These are phyloP conservation scores for Hyperoplus lanceolatus DNA, from an alignment of 2,797 vertebrate species.

Conservation along the genomic window DNA sequence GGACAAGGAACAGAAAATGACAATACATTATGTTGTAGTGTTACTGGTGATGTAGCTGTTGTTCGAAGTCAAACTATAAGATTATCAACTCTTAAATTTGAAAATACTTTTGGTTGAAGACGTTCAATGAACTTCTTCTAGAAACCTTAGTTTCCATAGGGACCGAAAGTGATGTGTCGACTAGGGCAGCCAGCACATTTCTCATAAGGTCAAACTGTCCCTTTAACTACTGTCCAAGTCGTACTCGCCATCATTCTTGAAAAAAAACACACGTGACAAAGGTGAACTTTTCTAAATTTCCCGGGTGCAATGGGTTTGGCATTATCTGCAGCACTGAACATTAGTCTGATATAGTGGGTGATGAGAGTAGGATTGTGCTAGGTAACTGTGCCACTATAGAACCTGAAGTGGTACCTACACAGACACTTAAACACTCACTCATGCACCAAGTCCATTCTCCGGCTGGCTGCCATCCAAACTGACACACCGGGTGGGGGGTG, in stretches of 20 bases:
- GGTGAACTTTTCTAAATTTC: neutral
- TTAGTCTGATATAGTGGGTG: conserved; percentile 27
- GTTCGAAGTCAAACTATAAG: neutral
- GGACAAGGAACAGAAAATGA: neutral
- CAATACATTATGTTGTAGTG: too few species aligned
- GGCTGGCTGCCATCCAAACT: conserved; percentile 63
- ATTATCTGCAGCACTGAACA: neutral
- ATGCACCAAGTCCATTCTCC: conserved; percentile 41
- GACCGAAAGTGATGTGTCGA: neutral
- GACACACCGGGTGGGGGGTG: conserved; percentile 43
- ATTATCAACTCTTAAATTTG: neutral
- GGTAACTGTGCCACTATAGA: conserved; percentile 27
- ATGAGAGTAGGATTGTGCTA: conserved; percentile 44
- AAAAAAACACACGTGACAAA: neutral
- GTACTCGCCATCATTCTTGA: neutral
- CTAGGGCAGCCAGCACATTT: neutral
- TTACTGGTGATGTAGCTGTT: neutral
- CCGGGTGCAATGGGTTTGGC: neutral
- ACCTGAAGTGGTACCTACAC: conserved; percentile 29
- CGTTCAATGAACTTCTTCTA: too few species aligned
- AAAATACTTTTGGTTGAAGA: too few species aligned
- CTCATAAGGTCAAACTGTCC: neutral
- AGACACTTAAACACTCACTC: conserved; percentile 45
- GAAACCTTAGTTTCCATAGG: too few species aligned
- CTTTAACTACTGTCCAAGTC: neutral